Evolutionary conservation across 2,888 invertebrate species (phyloP), one percentile per base, ranked within the genome.

Genomic region (Andrena trimmerana): DNA sequence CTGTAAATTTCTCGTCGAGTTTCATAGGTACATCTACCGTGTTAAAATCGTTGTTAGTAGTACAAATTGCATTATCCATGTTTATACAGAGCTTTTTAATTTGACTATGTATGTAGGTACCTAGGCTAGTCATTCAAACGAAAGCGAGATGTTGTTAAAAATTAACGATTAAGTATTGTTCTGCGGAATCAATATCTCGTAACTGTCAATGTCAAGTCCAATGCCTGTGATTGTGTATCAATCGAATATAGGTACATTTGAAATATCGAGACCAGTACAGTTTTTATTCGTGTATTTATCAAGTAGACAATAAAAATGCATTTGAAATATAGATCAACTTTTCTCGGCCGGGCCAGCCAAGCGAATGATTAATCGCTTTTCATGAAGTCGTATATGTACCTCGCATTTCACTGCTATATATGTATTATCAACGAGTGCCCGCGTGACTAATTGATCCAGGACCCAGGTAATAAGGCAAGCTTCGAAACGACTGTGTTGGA

Each of bases 401-500:
- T 33, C 8, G 27, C 27, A 60, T 54, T 73, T 33, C 66, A 73
- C 42, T 66, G 62, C 16, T 50, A 65, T 50, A 24, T 60, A 60
- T 52, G 42, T 42, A 42, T 42, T 42, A 42, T 42, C 31, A 60
- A 48, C 31, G 36, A 74, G 31, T 57, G 66, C 33, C 62, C 48
- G 36, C 59, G 52, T 72, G 68, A 71, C 68, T 75, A 80, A 80
- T 75, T 71, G 59, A 68, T 42, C 52, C n/a, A 7, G 62, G 31
- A 13, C 36, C 10, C 36, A 36, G 42, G 42, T 80, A 80, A 75
- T 59, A 29, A 80, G 50, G 10, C 31, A 8, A 16, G 20, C 31
- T 24, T 27, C 24, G 66, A 10, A 31, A 70, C 69, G 31, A 36
- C n/a, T n/a, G 63, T 29, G 27, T 27, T 36, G n/a, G 29, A 48